A percentile compares a stretch with the other conserved stretches of the same genome.
Conservation (phyloP, 1,140 invertebrate species). For the Drosophila pseudoobscura region DNA sequence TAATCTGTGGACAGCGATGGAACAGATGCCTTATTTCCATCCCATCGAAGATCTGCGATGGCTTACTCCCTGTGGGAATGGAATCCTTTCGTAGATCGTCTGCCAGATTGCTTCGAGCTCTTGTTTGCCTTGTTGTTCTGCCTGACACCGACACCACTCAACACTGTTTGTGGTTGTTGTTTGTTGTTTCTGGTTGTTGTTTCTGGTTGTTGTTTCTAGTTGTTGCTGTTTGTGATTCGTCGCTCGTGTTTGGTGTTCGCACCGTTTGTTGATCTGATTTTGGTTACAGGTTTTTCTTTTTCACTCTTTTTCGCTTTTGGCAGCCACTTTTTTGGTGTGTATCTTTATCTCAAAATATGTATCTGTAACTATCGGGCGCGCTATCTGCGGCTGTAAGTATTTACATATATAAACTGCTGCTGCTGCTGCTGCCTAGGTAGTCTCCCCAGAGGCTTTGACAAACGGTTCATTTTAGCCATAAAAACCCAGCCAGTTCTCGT, state of each 20-base stretch:
- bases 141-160: slow-evolving; percentile 38
- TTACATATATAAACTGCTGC: slow-evolving; percentile 56
- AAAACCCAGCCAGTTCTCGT: slow-evolving; percentile 38
- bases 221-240: slow-evolving; percentile 28
- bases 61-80: slow-evolving; percentile 14
- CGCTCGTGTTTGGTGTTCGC: slow-evolving; percentile 60
- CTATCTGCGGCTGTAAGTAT: slow-evolving; percentile 54
- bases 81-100: slow-evolving; percentile 39
- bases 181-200: slow-evolving; percentile 25
- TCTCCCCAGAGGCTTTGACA: slow-evolving; percentile 45
- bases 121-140: slow-evolving; percentile 34
- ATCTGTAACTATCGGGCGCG: slow-evolving; percentile 50
- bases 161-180: slow-evolving; percentile 17
- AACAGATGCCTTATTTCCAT: slow-evolving; percentile 16
- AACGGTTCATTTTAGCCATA: slow-evolving; percentile 54
- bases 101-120: slow-evolving; percentile 20
- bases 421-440: slow-evolving; percentile 47
- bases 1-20: slow-evolving; percentile 27
- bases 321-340: slow-evolving; percentile 34
- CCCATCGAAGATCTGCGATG: slow-evolving; percentile 34
- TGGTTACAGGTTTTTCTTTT: slow-evolving; percentile 53
- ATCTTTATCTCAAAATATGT: slow-evolving; percentile 59
- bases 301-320: slow-evolving; percentile 24
- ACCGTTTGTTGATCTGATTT: slow-evolving; percentile 66
- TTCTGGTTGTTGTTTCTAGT: slow-evolving; percentile 14